A percentile compares a stretch with the other conserved stretches of the same genome.
Evolutionary conservation across 1,140 invertebrate species (phyloP).

Genomic region (Drosophila nannoptera): DNA sequence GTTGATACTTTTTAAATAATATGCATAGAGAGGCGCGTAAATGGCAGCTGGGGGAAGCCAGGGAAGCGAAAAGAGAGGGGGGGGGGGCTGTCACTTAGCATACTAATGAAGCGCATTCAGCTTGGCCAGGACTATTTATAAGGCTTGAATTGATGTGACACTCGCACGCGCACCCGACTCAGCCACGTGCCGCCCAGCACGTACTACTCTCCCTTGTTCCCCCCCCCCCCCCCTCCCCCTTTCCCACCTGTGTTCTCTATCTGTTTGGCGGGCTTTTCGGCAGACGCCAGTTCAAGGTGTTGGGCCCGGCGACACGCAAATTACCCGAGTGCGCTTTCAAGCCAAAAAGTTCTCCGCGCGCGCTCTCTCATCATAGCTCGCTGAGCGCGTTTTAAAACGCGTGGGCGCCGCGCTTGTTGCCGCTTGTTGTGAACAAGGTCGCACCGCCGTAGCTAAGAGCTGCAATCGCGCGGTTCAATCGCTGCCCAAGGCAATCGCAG

Average conservation of each 20-base stretch:
- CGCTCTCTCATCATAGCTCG: neutral
- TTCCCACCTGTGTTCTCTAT: too few species aligned
- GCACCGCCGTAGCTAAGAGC: constrained; percentile 9
- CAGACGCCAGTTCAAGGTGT: constrained; percentile 27
- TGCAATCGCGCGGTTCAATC: constrained; percentile 34
- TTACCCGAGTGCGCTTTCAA: constrained; percentile 2
- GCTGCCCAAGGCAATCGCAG: constrained; percentile 35
- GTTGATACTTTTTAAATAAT: constrained; percentile 55
- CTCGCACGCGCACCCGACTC: constrained; percentile 49
- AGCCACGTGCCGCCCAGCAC: constrained; percentile 44
- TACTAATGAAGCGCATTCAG: constrained; percentile 59
- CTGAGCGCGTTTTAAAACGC: constrained; percentile 18
- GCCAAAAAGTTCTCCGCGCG: constrained; percentile 31
- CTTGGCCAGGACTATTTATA: constrained; percentile 22
- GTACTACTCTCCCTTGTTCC: neutral
- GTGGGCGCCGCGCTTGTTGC: constrained; percentile 22
- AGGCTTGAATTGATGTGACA: constrained; percentile 49
- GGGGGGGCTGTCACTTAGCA: constrained; percentile 57
- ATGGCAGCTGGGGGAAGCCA: neutral
- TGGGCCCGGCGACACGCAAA: constrained; percentile 22
- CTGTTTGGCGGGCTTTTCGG: constrained; percentile 30
- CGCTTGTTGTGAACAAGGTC: constrained; percentile 22
- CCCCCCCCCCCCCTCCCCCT: neutral
- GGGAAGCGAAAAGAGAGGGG: neutral
- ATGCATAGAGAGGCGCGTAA: constrained; percentile 1